phyloP scores from a whole-genome alignment of 2,888 invertebrate genomes.

The Oligia fasciuncula region DNA sequence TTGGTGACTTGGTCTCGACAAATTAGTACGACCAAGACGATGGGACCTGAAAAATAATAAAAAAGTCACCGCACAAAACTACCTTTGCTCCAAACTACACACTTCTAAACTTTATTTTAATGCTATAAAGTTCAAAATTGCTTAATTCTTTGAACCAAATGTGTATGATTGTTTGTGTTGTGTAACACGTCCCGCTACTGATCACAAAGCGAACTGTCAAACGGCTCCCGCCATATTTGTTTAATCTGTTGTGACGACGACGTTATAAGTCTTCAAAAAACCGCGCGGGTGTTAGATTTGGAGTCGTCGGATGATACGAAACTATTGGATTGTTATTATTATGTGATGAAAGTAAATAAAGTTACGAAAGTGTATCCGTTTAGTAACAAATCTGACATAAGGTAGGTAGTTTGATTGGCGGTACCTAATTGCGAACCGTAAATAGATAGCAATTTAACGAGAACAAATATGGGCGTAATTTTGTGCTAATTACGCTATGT shows the following conservation, averaged over 20 bases:
- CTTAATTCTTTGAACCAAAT: constrained; percentile 1
- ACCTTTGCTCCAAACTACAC: constrained; percentile 41
- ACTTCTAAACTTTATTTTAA: constrained; percentile 39
- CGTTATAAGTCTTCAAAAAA: constrained; percentile 79
- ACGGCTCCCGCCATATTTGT: constrained; percentile 82
- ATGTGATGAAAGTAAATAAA: constrained; percentile 33
- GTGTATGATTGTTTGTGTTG: constrained; percentile 60
- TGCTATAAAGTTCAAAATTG: constrained; percentile 56
- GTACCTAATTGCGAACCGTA: constrained; percentile 53
- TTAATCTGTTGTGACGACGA: constrained; percentile 81
- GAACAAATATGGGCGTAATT: constrained; percentile 9
- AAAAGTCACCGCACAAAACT: constrained; percentile 67
- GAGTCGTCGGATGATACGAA: constrained; percentile 70
- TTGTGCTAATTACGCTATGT: constrained; percentile 8
- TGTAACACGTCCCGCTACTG: constrained; percentile 76
- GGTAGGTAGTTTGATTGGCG: constrained; percentile 45
- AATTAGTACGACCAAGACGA: constrained; percentile 83
- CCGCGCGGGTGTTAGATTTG: constrained; percentile 79
- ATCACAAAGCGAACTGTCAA: constrained; percentile 79
- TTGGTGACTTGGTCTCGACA: constrained; percentile 86
- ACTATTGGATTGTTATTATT: constrained; percentile 32
- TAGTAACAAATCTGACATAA: not conserved
- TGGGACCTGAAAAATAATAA: constrained; percentile 79
- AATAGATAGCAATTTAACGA: constrained; percentile 5
- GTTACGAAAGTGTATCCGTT: not conserved